Evolutionary conservation across 2,113 vertebrate genomes (phyloP).

Genomic region (Neolamprologus modestus): DNA sequence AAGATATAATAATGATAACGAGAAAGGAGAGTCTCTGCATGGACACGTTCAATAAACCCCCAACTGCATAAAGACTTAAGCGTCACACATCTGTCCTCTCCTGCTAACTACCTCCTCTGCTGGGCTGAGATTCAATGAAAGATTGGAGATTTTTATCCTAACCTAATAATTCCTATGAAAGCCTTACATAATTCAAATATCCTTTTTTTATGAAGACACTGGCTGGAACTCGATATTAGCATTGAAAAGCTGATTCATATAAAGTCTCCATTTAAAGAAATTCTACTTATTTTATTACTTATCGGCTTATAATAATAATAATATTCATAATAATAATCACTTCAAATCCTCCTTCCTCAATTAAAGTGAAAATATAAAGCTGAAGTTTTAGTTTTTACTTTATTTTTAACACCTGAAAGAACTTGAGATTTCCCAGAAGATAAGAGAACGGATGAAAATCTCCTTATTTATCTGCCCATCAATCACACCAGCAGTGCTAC

Average conservation of each 20-base stretch:
- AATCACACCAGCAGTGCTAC: neutral
- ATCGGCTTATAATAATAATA: neutral
- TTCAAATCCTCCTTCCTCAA: neutral
- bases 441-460: neutral
- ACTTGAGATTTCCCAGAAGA: neutral
- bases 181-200: neutral
- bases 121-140: neutral
- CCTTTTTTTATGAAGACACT: neutral
- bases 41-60: neutral
- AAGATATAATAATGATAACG: neutral
- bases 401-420: neutral
- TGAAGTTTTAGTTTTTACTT: neutral
- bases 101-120: neutral
- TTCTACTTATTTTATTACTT: neutral
- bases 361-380: neutral
- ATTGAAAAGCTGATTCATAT: neutral
- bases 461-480: neutral
- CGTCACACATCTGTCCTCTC: neutral
- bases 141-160: neutral
- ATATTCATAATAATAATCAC: neutral
- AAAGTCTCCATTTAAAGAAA: neutral
- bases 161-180: neutral
- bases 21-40: neutral
- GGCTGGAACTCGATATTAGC: neutral
- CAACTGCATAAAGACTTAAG: neutral